Conservation (phyloP, 2,797 vertebrate genomes). For the Steatocranus sp. region DNA sequence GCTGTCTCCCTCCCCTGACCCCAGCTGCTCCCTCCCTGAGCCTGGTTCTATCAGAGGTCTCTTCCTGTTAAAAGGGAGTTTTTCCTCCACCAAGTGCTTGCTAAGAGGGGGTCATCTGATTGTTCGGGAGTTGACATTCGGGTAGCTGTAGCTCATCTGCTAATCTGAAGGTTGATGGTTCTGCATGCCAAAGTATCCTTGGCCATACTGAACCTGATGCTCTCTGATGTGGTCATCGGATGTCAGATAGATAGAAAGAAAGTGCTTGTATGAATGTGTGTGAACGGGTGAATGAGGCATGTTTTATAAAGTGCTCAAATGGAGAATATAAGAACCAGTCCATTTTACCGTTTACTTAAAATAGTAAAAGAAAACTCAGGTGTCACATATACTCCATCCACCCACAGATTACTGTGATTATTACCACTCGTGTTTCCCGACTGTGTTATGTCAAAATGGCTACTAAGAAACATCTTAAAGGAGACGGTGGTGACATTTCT, state of each 20-base stretch:
- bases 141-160: neutral
- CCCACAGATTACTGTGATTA: neutral
- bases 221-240: rapidly evolving
- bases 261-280: neutral
- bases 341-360: neutral
- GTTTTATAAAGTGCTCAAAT: neutral
- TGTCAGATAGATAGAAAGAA: neutral
- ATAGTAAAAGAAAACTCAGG: neutral
- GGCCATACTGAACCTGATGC: neutral
- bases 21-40: neutral
- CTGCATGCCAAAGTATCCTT: neutral
- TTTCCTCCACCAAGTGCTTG: neutral
- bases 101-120: rapidly evolving
- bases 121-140: neutral
- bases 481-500: neutral
- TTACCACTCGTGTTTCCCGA: neutral
- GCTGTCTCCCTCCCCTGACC: neutral
- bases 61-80: neutral
- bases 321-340: neutral
- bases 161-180: neutral
- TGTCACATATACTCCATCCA: neutral
- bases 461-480: neutral
- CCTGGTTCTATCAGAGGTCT: neutral
- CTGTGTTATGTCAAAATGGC: neutral
- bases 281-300: rapidly evolving